Evolutionary conservation across 2,888 invertebrate genomes (phyloP).

Genomic region (Orthosia cruda): DNA sequence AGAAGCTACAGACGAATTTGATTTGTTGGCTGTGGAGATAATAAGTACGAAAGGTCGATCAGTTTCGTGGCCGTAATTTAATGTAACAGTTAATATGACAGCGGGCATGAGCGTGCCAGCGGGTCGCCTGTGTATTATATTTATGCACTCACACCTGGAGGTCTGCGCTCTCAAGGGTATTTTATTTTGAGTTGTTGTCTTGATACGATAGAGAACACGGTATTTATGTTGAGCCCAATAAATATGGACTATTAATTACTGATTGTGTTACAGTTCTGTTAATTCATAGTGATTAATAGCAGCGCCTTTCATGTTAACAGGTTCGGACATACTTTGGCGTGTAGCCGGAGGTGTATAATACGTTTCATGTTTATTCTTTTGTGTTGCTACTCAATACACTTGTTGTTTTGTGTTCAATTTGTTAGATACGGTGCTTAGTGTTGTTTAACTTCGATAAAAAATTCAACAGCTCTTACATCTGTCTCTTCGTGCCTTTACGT

Average conservation of each 20-base stretch:
- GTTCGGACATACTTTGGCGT: slow-evolving; percentile 52
- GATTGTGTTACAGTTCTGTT: slow-evolving; percentile 89
- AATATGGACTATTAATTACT: slow-evolving; percentile 90
- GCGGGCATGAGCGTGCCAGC: slow-evolving; percentile 90
- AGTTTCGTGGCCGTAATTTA: slow-evolving; percentile 90
- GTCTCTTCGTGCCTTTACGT: slow-evolving; percentile 31
- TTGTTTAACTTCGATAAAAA: slow-evolving; percentile 46
- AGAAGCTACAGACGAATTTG: slow-evolving; percentile 67
- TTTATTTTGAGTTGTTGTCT: slow-evolving; percentile 88
- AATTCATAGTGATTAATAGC: slow-evolving; percentile 88
- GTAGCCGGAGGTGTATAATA: slow-evolving; percentile 45
- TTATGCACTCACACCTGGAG: slow-evolving; percentile 92
- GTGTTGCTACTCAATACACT: slow-evolving; percentile 49
- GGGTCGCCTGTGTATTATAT: slow-evolving; percentile 90
- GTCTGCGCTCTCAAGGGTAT: slow-evolving; percentile 84
- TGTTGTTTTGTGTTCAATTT: slow-evolving; percentile 40
- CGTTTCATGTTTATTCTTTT: slow-evolving; percentile 56
- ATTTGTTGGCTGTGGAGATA: slow-evolving; percentile 72
- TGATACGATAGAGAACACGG: slow-evolving; percentile 86
- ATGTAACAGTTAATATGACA: slow-evolving; percentile 92
- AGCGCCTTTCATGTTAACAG: slow-evolving; percentile 70
- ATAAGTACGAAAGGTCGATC: slow-evolving; percentile 86
- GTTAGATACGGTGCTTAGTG: slow-evolving; percentile 49
- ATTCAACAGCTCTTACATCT: slow-evolving; percentile 29
- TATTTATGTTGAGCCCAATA: slow-evolving; percentile 88